A percentile compares a stretch with the other conserved stretches of the same genome.
Conservation (phyloP, 1,140 invertebrate species). For the Solenopsis fugax region DNA sequence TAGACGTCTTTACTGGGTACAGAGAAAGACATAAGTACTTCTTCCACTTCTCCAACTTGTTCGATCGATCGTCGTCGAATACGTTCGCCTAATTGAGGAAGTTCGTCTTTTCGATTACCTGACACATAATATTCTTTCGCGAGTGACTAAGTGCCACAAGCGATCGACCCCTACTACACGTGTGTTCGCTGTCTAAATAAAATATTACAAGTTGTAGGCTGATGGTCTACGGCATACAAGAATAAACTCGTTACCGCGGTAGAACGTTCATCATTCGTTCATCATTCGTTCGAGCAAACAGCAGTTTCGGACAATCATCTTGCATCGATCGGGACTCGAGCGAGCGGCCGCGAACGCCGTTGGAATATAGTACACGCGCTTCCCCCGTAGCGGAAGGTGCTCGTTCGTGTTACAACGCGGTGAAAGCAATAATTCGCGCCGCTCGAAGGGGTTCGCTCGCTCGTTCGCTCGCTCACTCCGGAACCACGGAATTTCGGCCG, state of each 20-base stretch:
- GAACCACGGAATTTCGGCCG: conserved; percentile 62
- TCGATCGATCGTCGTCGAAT: not conserved
- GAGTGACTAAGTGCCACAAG: not conserved
- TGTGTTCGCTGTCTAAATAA: conserved; percentile 17
- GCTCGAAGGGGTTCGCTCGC: conserved; percentile 7
- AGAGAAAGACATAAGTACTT: not conserved
- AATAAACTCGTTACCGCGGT: conserved; percentile 4
- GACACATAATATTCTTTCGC: not conserved
- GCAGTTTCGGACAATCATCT: conserved; percentile 1
- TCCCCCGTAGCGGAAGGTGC: conserved; percentile 12
- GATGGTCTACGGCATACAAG: not conserved
- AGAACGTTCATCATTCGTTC: not conserved
- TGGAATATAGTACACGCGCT: not conserved
- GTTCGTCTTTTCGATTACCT: not conserved
- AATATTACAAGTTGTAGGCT: conserved; percentile 7
- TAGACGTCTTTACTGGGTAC: not conserved
- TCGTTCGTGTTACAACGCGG: conserved; percentile 35
- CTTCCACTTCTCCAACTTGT: not conserved
- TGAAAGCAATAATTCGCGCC: conserved; percentile 53
- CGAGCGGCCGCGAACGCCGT: not conserved
- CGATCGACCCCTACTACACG: not conserved
- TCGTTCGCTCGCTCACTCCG: conserved; percentile 24
- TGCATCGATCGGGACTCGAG: not conserved
- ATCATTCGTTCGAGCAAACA: conserved; percentile 2
- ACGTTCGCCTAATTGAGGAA: not conserved